phyloP scores from a whole-genome alignment of 35 echinoderm and acorn worm genomes.

The Heliocidaris erythrogramma region DNA sequence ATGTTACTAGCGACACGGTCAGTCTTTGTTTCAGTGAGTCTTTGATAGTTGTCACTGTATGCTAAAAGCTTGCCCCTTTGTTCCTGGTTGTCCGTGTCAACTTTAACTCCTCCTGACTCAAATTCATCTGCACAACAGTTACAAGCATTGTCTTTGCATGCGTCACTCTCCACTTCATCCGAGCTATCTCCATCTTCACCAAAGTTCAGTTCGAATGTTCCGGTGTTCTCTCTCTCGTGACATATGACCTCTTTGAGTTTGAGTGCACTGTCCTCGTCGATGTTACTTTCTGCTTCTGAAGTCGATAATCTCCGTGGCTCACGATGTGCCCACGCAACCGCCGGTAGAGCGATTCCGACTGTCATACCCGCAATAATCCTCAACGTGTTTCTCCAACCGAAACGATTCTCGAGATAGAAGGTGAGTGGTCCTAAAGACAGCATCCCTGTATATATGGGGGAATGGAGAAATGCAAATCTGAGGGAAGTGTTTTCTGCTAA shows the following conservation, averaged over 20 bases:
- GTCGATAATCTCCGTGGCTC: not conserved
- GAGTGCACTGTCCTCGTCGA: not conserved
- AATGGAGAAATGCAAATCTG: not conserved
- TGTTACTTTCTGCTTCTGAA: not conserved
- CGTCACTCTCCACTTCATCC: not conserved
- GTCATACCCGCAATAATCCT: not conserved
- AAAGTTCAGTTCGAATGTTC: not conserved
- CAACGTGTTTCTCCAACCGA: constrained; percentile 26
- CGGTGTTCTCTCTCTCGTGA: too few relatives aligned
- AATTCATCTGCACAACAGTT: not conserved
- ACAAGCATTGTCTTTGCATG: not conserved
- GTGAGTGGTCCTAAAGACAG: not conserved
- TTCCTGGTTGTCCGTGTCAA: not conserved
- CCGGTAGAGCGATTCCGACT: not conserved
- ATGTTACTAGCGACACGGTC: not conserved
- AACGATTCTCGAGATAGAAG: constrained; percentile 1
- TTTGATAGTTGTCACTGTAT: not conserved
- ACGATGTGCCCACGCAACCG: not conserved
- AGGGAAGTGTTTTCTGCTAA: too few relatives aligned
- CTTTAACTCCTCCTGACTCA: not conserved
- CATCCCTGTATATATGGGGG: not conserved
- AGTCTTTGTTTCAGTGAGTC: not conserved
- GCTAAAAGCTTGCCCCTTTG: not conserved
- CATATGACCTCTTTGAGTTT: not conserved
- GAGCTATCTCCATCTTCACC: too few relatives aligned